Evolutionary conservation across 2,113 vertebrate genomes (phyloP).

Genomic region (Ciconia boyciana): DNA sequence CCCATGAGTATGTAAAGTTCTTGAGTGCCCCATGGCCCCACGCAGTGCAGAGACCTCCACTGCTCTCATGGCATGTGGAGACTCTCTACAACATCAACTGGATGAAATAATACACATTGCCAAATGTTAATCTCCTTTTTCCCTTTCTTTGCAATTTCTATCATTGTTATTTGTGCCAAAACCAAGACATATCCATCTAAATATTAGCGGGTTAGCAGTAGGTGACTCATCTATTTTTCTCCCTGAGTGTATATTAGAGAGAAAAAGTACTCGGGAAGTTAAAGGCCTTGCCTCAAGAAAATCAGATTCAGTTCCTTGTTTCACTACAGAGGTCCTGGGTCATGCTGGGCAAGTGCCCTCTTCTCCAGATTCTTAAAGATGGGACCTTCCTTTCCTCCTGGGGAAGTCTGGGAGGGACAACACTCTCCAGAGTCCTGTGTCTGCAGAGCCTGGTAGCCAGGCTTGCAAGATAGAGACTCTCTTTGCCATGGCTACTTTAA

Average conservation of each 20-base stretch:
- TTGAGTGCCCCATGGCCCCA: neutral
- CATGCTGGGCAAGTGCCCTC: neutral
- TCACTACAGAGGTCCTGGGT: neutral
- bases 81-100: neutral
- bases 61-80: neutral
- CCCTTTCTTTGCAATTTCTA: neutral
- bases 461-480: neutral
- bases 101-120: neutral
- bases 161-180: neutral
- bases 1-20: neutral
- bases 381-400: neutral
- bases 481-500: neutral
- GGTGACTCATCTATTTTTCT: neutral
- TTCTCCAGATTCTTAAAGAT: neutral
- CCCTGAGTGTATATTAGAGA: too few species aligned
- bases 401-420: neutral
- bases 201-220: neutral
- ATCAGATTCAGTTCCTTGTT: neutral
- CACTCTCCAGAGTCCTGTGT: neutral
- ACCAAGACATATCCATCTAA: neutral
- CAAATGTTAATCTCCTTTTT: neutral
- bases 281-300: neutral
- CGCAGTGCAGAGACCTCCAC: rapidly evolving
- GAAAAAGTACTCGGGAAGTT: neutral
- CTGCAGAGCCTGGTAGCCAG: neutral